These are phyloP conservation scores for Bibio marci DNA, from an alignment of 2,888 invertebrate species.

Conservation along the genomic window DNA sequence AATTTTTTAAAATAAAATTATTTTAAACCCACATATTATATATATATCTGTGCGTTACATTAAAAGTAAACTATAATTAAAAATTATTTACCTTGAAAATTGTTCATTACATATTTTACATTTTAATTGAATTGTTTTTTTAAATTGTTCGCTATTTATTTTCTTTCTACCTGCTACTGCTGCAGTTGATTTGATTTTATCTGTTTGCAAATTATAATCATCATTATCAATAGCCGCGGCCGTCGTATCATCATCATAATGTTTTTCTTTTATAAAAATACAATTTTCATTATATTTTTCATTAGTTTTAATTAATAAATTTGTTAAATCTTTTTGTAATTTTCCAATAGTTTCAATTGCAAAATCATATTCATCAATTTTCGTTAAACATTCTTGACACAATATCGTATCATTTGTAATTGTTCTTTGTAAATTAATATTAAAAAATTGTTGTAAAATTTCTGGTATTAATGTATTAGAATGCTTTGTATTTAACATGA, in stretches of 20 bases:
- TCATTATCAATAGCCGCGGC: not conserved
- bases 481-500: not conserved
- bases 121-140: too few species aligned
- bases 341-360: slow-evolving; percentile 6
- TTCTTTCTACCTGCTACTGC: too few species aligned
- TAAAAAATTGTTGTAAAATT: not conserved
- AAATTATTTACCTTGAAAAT: too few species aligned
- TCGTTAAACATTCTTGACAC: slow-evolving; percentile 8
- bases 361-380: slow-evolving; percentile 11
- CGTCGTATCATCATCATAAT: not conserved
- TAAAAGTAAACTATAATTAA: too few species aligned
- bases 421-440: not conserved
- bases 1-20: too few species aligned
- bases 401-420: slow-evolving; percentile 1
- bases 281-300: too few species aligned
- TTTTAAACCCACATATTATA: too few species aligned
- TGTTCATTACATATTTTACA: too few species aligned
- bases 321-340: slow-evolving; percentile 9
- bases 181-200: too few species aligned
- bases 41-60: too few species aligned
- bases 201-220: not conserved
- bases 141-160: too few species aligned
- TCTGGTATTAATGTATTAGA: not conserved
- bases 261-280: too few species aligned
- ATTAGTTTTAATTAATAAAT: slow-evolving; percentile 6